Conservation (phyloP, 2,113 vertebrate species). For the Protobothrops flavoviridis region DNA sequence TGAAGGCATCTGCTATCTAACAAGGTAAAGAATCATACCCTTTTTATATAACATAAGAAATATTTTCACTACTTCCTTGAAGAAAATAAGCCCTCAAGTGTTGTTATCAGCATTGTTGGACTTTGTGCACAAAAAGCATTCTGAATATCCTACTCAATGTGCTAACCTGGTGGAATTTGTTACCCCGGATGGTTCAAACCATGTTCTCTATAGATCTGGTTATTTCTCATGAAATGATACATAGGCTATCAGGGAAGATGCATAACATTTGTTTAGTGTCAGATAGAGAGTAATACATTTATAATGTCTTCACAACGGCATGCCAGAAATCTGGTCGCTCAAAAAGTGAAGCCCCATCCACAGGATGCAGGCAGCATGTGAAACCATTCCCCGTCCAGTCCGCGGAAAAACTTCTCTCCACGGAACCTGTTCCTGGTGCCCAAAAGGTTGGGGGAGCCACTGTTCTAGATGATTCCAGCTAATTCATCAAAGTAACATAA, state of each 20-base stretch:
- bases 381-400: too few species aligned
- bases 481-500: background rate
- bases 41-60: conserved; percentile 63
- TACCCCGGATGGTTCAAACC: conserved; percentile 63
- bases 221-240: conserved; percentile 56
- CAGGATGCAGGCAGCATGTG: too few species aligned
- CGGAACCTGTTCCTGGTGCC: too few species aligned
- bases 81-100: conserved; percentile 44
- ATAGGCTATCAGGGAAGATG: conserved; percentile 46
- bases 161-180: conserved; percentile 58
- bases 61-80: conserved; percentile 66
- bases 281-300: background rate
- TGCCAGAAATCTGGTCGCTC: too few species aligned
- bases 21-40: background rate
- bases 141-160: conserved; percentile 59
- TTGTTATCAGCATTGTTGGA: conserved; percentile 58
- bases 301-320: background rate
- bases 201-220: conserved; percentile 51
- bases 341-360: too few species aligned
- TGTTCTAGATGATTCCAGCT: background rate
- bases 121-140: conserved; percentile 43
- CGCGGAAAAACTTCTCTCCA: too few species aligned
- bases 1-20: background rate
- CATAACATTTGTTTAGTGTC: conserved; percentile 31
- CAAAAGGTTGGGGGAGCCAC: too few species aligned